Percentiles rank a stretch among this genome's conserved stretches.
These are phyloP conservation scores for Triplophysa siluroides DNA, from an alignment of 2,113 vertebrate species.

Conservation along the genomic window DNA sequence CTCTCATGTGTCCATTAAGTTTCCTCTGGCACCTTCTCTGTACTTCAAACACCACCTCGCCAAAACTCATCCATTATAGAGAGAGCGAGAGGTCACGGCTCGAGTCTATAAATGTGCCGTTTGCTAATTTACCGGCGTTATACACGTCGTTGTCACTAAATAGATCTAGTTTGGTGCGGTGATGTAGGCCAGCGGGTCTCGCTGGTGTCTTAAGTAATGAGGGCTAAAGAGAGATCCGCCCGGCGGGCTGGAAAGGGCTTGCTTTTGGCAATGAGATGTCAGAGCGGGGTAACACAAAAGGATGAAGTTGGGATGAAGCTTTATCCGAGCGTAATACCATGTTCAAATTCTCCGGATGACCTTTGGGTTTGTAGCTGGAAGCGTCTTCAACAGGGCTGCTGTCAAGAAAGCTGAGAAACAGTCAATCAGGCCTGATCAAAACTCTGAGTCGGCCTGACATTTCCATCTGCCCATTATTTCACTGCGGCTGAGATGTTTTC, in stretches of 20 bases:
- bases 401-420: conserved; percentile 26
- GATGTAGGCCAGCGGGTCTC: conserved; percentile 9
- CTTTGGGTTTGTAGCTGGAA: conserved; percentile 1
- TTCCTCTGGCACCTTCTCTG: conserved; percentile 61
- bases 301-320: conserved; percentile 7
- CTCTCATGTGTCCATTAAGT: conserved; percentile 57
- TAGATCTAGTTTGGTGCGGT: conserved; percentile 4
- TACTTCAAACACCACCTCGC: conserved; percentile 56
- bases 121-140: neutral
- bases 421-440: neutral
- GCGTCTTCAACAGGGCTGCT: conserved; percentile 3
- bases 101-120: conserved; percentile 63
- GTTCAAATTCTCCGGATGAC: conserved; percentile 1
- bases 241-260: neutral
- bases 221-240: conserved; percentile 1
- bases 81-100: conserved; percentile 61
- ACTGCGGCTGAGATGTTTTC: neutral
- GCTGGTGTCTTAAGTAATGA: conserved; percentile 32
- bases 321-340: conserved; percentile 1
- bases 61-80: conserved; percentile 63
- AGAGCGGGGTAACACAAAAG: conserved; percentile 30
- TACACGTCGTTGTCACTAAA: neutral
- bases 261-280: conserved; percentile 32
- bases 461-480: neutral
- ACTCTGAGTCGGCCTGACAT: conserved; percentile 32